phyloP scores from a whole-genome alignment of 2,797 vertebrate species.

The Falco biarmicus region DNA sequence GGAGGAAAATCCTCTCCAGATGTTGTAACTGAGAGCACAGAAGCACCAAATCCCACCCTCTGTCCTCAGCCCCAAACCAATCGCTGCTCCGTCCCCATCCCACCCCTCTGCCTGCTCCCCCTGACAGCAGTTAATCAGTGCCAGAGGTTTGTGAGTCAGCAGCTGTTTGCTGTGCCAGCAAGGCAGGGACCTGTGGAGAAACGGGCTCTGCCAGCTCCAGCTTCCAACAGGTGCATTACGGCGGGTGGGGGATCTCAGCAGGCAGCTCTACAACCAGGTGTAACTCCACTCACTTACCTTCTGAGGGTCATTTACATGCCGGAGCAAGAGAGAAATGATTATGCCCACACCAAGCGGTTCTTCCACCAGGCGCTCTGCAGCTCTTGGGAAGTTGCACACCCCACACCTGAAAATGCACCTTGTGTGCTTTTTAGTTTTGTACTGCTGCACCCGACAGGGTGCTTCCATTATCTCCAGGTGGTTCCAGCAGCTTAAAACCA shows the following conservation, averaged over 20 bases:
- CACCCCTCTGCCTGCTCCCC: not conserved
- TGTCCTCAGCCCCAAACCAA: not conserved
- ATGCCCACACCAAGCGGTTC: not conserved
- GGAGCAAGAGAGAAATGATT: accelerated
- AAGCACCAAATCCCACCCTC: slow-evolving; percentile 14
- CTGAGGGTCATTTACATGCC: accelerated
- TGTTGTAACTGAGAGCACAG: not conserved
- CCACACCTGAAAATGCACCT: not conserved
- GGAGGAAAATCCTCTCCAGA: not conserved
- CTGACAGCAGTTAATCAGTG: slow-evolving; percentile 36
- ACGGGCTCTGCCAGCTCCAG: not conserved
- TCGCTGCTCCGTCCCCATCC: accelerated
- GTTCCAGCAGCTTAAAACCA: not conserved
- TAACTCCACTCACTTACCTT: accelerated
- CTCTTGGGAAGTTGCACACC: not conserved
- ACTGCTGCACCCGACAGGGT: accelerated
- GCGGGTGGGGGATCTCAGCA: accelerated
- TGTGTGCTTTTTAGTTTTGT: not conserved
- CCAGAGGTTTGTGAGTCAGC: slow-evolving; percentile 25
- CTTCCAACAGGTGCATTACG: accelerated
- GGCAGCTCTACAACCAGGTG: not conserved
- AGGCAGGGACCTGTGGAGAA: not conserved
- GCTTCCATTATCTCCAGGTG: not conserved
- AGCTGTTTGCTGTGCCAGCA: not conserved
- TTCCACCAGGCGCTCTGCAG: not conserved